These are phyloP conservation scores for Anoura caudifer DNA, from an alignment of 2,113 vertebrate species.

Conservation along the genomic window DNA sequence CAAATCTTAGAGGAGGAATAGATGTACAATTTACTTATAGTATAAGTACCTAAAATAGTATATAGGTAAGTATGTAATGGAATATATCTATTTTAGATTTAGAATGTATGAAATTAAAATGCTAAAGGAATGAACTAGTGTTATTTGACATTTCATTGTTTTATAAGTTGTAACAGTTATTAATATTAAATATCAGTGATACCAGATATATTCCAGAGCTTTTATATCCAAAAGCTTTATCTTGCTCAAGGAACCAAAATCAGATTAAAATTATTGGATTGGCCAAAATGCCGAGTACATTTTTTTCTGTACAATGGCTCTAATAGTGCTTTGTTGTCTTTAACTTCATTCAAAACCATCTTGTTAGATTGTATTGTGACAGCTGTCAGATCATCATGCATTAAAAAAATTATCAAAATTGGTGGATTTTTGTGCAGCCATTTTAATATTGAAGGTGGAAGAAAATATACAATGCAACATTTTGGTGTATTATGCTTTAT, in stretches of 20 bases:
- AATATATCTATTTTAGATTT: neutral
- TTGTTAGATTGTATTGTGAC: too few species aligned
- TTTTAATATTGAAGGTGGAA: too few species aligned
- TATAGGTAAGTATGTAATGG: neutral
- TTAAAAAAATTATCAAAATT: too few species aligned
- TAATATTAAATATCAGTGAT: neutral
- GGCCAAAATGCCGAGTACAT: too few species aligned
- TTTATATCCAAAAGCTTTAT: neutral
- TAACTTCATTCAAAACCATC: too few species aligned
- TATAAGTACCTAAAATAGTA: neutral
- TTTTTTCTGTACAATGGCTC: too few species aligned
- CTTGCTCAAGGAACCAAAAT: neutral
- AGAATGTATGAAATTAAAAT: constrained; percentile 9
- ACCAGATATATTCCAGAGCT: neutral
- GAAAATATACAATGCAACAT: too few species aligned
- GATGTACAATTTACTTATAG: neutral
- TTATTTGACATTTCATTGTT: neutral
- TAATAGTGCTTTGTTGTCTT: too few species aligned
- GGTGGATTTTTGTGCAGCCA: too few species aligned
- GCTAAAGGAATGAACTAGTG: neutral
- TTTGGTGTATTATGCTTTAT: too few species aligned
- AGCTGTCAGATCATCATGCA: too few species aligned
- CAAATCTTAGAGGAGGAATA: neutral
- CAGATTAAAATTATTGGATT: neutral
- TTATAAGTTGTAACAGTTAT: neutral